These are phyloP conservation scores for Tenthredo distinguenda DNA, from an alignment of 2,888 invertebrate genomes.

Conservation along the genomic window DNA sequence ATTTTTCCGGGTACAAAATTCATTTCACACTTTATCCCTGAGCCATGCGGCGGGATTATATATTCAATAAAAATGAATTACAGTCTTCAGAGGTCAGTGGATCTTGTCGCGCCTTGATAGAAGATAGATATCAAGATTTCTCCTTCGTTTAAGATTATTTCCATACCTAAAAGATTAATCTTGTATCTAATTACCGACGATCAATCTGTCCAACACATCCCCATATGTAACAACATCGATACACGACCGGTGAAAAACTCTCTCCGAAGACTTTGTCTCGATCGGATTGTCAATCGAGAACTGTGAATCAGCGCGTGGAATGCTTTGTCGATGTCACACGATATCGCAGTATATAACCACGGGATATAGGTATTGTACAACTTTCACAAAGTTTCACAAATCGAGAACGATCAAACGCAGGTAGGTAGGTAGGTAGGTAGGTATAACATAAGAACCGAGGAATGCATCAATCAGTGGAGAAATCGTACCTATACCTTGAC, in stretches of 20 bases:
- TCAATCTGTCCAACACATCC: not conserved
- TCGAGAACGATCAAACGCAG: not conserved
- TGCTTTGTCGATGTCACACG: slow-evolving; percentile 18
- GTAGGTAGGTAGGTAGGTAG: not conserved
- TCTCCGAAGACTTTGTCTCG: slow-evolving; percentile 7
- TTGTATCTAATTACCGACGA: not conserved
- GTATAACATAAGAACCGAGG: slow-evolving; percentile 5
- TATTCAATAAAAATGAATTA: not conserved
- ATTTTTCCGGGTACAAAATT: not conserved
- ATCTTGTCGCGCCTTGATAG: not conserved
- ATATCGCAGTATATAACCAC: not conserved
- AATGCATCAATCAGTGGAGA: slow-evolving; percentile 45
- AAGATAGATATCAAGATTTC: slow-evolving; percentile 1
- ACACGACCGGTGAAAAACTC: not conserved
- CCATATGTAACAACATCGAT: not conserved
- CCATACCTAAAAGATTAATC: slow-evolving; percentile 3
- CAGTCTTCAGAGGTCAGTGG: not conserved
- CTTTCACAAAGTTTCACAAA: slow-evolving; percentile 50
- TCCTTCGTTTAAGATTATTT: slow-evolving; percentile 1
- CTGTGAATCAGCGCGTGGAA: slow-evolving; percentile 17
- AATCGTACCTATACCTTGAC: slow-evolving; percentile 30
- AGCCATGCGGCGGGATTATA: not conserved
- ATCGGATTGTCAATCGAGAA: slow-evolving; percentile 1
- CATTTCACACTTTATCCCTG: not conserved
- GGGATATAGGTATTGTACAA: not conserved